phyloP scores from a whole-genome alignment of 2,888 invertebrate genomes.

The Orthosia gothica region DNA sequence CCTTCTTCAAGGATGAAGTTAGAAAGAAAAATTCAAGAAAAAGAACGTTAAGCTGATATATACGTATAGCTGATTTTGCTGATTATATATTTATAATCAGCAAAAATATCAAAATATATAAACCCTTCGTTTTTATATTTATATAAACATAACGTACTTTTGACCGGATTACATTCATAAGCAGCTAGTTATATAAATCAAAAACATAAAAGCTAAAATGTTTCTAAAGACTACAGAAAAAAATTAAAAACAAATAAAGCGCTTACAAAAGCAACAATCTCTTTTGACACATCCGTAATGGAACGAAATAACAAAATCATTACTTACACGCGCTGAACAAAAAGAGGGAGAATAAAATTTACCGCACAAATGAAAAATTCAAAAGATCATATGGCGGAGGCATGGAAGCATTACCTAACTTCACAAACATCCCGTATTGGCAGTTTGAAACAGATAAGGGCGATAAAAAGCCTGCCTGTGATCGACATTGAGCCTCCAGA shows the following conservation, averaged over 20 bases:
- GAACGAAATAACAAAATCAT: slow-evolving; percentile 53
- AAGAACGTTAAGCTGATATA: no score
- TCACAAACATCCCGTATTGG: slow-evolving; percentile 64
- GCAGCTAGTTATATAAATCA: background rate
- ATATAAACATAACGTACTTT: no score
- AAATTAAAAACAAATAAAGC: slow-evolving; percentile 21
- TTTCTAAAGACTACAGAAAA: slow-evolving; percentile 5
- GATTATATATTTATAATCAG: no score
- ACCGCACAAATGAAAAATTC: slow-evolving; percentile 62
- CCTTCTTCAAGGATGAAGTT: background rate
- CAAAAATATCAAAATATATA: no score
- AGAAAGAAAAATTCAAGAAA: no score
- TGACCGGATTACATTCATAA: background rate
- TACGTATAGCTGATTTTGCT: no score
- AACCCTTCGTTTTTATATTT: no score
- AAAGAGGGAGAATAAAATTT: slow-evolving; percentile 33
- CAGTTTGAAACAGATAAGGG: slow-evolving; percentile 69
- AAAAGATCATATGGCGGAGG: slow-evolving; percentile 61
- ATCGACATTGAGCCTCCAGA: slow-evolving; percentile 61
- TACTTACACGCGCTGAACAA: slow-evolving; percentile 48
- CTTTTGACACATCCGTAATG: slow-evolving; percentile 22
- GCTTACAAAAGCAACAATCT: slow-evolving; percentile 16
- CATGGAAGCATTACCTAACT: slow-evolving; percentile 62
- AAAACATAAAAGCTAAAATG: background rate
- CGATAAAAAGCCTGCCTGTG: slow-evolving; percentile 67